phyloP scores from a whole-genome alignment of 1,140 invertebrate species.

The Pogonognathellus flavescens region DNA sequence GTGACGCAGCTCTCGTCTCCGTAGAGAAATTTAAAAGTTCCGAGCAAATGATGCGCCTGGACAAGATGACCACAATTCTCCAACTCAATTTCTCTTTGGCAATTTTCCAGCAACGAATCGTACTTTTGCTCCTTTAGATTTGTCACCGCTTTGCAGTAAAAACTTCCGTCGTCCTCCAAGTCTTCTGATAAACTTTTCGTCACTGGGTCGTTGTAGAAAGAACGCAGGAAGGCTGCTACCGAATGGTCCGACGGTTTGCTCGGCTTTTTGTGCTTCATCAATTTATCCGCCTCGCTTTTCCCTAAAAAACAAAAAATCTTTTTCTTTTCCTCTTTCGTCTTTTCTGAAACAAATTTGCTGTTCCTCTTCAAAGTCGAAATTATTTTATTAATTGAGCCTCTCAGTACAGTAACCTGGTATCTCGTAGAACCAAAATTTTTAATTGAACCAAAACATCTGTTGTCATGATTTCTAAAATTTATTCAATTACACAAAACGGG shows the following conservation, averaged over 20 bases:
- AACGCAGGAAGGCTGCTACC: slow-evolving; percentile 77
- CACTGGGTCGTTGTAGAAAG: slow-evolving; percentile 64
- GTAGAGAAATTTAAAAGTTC: slow-evolving; percentile 85
- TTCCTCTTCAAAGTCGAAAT: no score
- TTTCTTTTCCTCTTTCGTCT: no score
- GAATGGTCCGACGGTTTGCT: slow-evolving; percentile 86
- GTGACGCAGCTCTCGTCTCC: slow-evolving; percentile 77
- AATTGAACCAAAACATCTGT: no score
- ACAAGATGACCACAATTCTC: slow-evolving; percentile 72
- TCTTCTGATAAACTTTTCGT: slow-evolving; percentile 7
- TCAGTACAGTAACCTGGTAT: no score
- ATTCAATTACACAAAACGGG: no score
- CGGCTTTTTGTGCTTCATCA: slow-evolving; percentile 78
- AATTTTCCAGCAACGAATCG: slow-evolving; percentile 72
- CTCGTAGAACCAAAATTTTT: no score
- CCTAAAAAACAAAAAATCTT: no score
- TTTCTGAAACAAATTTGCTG: no score
- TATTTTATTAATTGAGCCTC: no score
- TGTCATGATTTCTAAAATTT: no score
- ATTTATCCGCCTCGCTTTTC: slow-evolving; percentile 76
- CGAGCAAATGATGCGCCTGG: slow-evolving; percentile 83
- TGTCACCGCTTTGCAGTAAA: neutral
- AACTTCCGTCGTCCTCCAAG: neutral
- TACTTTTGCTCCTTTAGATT: slow-evolving; percentile 75
- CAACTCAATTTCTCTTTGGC: slow-evolving; percentile 84